Evolutionary conservation across 2,797 vertebrate species (phyloP), one percentile per base, ranked within the genome.

Genomic region (Sphenopsis melanotis): DNA sequence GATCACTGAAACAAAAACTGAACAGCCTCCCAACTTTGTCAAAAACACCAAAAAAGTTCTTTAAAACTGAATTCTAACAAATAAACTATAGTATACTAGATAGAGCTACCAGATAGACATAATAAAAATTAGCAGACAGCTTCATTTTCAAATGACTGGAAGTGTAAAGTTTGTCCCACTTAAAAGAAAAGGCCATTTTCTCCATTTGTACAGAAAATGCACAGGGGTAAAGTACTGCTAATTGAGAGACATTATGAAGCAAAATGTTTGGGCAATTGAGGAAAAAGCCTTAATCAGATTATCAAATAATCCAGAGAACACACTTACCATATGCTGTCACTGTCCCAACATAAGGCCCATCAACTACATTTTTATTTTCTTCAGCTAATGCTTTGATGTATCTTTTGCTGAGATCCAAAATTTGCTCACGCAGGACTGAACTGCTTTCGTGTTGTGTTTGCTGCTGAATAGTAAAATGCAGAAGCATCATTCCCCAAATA

Each of bases 401-500:
- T 93, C 99, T 98, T 97, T 99, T 99, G 98, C 99, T 99, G 95
- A 99, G 99, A 97, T 99, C 99, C 95, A 99, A 97, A 97, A 99
- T 99, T 98, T 99, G 99, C 94, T 99, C 99, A n/a, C 99, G 98
- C 52, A 99, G 98, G 96, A 99, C 97, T 20, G 98, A 98, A 94
- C 99, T 99, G 98, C 98, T 99, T 97, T 99, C 99, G 0, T 99
- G 99, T 87, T 99, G 99, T 76, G 98, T 98, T 87, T 99, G 98
- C 95, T 99, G 99, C 97, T 99, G 99, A 97, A 99, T 99, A 94
- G 99, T 99, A 96, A 99, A 99, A 97, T 99, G 99, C 63, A 99
- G 98, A 94, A 99, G 98, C 99, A 99, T 99, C 99, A 99, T 99
- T 80, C 99, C 99, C 99, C 99, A 99, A 97, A 99, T 99, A 97